Evolutionary conservation across 2,797 vertebrate genomes (phyloP).

Genomic region (Semotilus atromaculatus): DNA sequence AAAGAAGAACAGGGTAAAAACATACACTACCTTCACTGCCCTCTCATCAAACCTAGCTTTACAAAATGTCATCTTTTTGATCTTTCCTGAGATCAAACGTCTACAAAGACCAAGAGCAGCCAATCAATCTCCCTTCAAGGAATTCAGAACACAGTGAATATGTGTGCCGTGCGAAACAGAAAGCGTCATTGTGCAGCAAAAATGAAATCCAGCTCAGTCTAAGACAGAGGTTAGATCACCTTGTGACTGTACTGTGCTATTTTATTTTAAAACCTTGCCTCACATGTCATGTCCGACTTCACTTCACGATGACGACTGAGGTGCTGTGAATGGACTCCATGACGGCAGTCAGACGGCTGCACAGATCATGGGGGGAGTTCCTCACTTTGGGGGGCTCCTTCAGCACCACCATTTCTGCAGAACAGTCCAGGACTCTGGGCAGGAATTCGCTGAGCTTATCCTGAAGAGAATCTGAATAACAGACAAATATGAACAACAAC

Average conservation of each 20-base stretch:
- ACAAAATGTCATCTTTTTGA: slow-evolving; percentile 50
- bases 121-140: slow-evolving; percentile 30
- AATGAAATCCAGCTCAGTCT: slow-evolving; percentile 31
- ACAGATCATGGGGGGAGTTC: slow-evolving; percentile 91
- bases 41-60: slow-evolving; percentile 34
- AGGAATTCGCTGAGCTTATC: slow-evolving; percentile 90
- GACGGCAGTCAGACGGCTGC: slow-evolving; percentile 90
- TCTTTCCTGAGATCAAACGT: slow-evolving; percentile 61
- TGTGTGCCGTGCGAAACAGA: slow-evolving; percentile 45
- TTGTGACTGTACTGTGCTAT: slow-evolving; percentile 6
- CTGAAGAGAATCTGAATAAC: slow-evolving; percentile 84
- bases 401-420: slow-evolving; percentile 84
- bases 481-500: slow-evolving; percentile 16
- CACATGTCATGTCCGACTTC: slow-evolving; percentile 52
- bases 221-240: slow-evolving; percentile 1
- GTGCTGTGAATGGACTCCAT: slow-evolving; percentile 93
- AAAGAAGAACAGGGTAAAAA: slow-evolving; percentile 30
- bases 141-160: slow-evolving; percentile 37
- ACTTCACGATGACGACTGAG: slow-evolving; percentile 85
- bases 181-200: slow-evolving; percentile 49
- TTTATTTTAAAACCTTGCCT: background rate
- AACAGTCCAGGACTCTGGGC: slow-evolving; percentile 91
- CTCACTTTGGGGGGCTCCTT: slow-evolving; percentile 94
- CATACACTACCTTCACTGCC: slow-evolving; percentile 17
- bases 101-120: slow-evolving; percentile 40